Base-by-base conservation (phyloP, 2,888 invertebrate genomes). In the Linnaemya tessellans region DNA sequence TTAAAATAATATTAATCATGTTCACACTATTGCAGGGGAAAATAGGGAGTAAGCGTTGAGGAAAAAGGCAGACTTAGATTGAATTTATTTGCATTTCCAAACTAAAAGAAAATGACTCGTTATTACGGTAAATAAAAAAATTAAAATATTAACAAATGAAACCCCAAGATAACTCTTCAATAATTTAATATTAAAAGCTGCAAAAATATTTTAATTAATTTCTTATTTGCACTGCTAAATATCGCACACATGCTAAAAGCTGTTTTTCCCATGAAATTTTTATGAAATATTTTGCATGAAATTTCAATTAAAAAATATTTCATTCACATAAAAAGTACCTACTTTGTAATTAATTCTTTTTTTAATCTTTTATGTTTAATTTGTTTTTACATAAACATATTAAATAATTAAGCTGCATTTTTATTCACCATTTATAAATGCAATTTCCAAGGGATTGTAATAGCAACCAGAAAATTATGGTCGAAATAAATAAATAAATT, bases 281-380 rank as follows among this genome's bases (percentile, higher is more conserved):
- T 5, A n/a, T 56, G 13, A 2, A 49, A 49, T 54, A 20, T 38
- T 54, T 25, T 58, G 46, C 35, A n/a, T 20, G 60, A 60, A 46
- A 62, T 73, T 60, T 60, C 60, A 73, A 49, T 73, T 60, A 35
- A 20, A 49, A 58, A 11, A 30, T 58, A 70, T 70, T 70, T 70
- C n/a, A n/a, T 8, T n/a, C 15, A 35, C 35, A 20, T 30, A n/a
- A 0, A 30, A 30, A 73, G 18, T 20, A 8, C 20, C n/a, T n/a
- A n/a, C n/a, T 20, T 60, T 70, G 5, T 70, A 56, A 56, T 56
- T 70, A 56, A 3, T 51, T 38, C 51, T 68, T 38, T 38, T 4
- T 13, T 7, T 11, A n/a, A 1, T 65, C n/a, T n/a, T 51, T 35
- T 20, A 1, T 4, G 13, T 35, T 38, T 22, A 11, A 5, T 43